phyloP scores from a whole-genome alignment of 2,113 vertebrate genomes.

The Mormyrus lacerda region DNA sequence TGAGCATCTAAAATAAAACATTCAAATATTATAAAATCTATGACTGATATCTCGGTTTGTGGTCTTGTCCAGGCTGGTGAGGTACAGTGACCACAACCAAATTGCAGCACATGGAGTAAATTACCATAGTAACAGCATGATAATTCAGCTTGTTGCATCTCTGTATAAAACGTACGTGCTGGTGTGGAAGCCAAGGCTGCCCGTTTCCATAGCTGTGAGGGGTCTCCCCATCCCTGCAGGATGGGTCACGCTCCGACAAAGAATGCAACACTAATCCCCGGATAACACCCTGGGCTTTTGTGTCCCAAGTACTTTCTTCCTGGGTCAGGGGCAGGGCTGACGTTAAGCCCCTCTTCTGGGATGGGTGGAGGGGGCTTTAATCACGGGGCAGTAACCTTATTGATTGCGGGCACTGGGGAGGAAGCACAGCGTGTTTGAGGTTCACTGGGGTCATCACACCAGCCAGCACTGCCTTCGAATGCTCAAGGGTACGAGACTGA shows the following conservation, averaged over 20 bases:
- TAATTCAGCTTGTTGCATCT: not conserved
- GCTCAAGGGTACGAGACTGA: not conserved
- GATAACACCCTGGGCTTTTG: not conserved
- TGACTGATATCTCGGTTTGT: not conserved
- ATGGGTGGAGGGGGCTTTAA: not conserved
- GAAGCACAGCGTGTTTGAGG: not conserved
- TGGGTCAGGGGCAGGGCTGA: not conserved
- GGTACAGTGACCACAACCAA: not conserved
- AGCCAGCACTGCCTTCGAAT: not conserved
- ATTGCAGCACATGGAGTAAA: not conserved
- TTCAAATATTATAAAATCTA: not conserved
- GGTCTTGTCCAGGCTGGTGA: not conserved
- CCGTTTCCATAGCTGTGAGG: not conserved
- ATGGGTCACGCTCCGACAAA: not conserved
- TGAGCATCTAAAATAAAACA: not conserved
- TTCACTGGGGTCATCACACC: not conserved
- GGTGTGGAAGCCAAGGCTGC: not conserved
- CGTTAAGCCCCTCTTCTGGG: not conserved
- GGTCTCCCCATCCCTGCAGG: not conserved
- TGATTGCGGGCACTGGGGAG: not conserved
- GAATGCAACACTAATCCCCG: conserved; percentile 3
- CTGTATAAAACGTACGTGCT: not conserved
- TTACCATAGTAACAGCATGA: not conserved
- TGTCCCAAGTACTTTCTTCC: not conserved
- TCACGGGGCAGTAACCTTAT: not conserved